phyloP scores from a whole-genome alignment of 2,113 vertebrate species.

The Silurus meridionalis region DNA sequence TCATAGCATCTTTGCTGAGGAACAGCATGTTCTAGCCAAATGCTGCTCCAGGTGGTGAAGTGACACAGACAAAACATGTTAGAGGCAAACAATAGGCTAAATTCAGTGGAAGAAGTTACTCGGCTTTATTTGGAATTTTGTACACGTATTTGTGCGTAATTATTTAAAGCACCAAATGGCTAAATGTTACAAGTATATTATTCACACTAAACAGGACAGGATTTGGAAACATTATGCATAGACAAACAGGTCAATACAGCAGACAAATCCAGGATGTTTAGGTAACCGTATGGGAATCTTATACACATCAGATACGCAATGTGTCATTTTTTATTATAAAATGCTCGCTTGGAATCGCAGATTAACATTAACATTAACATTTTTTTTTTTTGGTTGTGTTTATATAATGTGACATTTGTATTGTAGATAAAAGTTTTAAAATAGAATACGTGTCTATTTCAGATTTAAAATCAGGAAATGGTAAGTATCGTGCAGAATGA shows the following conservation, averaged over 20 bases:
- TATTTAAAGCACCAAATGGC: not conserved
- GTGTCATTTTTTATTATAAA: not conserved
- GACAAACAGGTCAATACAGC: not conserved
- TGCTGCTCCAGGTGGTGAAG: slow-evolving; percentile 43
- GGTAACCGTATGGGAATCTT: not conserved
- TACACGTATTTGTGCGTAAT: not conserved
- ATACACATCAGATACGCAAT: not conserved
- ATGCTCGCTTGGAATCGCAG: not conserved
- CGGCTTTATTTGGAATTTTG: not conserved
- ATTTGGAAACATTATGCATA: not conserved
- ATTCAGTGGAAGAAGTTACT: slow-evolving; percentile 6
- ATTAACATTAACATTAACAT: not conserved
- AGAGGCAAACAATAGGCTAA: slow-evolving; percentile 18
- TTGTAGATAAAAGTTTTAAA: not conserved
- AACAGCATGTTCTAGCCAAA: slow-evolving; percentile 36
- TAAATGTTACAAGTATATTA: not conserved
- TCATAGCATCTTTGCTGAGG: slow-evolving; percentile 26
- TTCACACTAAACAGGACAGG: not conserved
- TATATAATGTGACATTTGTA: not conserved
- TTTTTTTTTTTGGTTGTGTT: not conserved
- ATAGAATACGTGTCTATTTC: not conserved
- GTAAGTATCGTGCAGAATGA: slow-evolving; percentile 8
- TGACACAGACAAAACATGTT: slow-evolving; percentile 30
- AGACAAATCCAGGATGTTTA: not conserved
- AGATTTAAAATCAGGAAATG: not conserved